Base-by-base conservation (phyloP, 1,140 invertebrate genomes). In the Drosophila biarmipes region DNA sequence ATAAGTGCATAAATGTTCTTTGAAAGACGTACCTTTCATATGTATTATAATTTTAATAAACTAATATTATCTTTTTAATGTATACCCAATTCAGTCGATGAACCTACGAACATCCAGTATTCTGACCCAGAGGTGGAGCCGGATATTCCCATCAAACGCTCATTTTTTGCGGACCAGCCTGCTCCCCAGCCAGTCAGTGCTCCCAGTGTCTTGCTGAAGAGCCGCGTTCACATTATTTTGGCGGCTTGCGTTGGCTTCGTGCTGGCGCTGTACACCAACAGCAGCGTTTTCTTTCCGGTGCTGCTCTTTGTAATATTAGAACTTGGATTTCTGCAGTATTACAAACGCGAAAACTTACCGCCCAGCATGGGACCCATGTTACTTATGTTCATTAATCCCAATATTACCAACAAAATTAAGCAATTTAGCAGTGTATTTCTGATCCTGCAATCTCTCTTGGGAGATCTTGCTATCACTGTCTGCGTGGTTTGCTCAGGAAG, bases 61-160 rank as follows among this genome's bases (percentile, higher is more conserved):
- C 5, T 3, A 27, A 3, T 27, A 5, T 2, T 14, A 6, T 24
- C 2, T 46, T 24, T 14, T 19, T 46, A 14, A n/a, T 46, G 19
- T 29, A 62, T 49, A n/a, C n/a, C n/a, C n/a, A n/a, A n/a, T 51
- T 2, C 15, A 67, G 63, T 52, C 1, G 35, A 38, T 4, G 38
- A 21, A 34, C 29, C 29, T 12, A 19, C 11, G 1, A 46, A 31
- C 12, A 19, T 43, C 11, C 63, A 67, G 19, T 67, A 67, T 21
- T 67, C 63, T 2, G 63, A 67, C 19, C 63, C 63, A 0, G 63
- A 67, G 45, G 63, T 67, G 11, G 63, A 67, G 27, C 63, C 63
- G 15, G 59, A 67, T 29, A 51, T 67, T 29, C 58, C 63, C 10
- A 42, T 51, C 14, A 62, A 14, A 3, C 31, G 59, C 31, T 10